Evolutionary conservation across 2,113 vertebrate species (phyloP).

Genomic region (Dolichallabes microphthalmus): DNA sequence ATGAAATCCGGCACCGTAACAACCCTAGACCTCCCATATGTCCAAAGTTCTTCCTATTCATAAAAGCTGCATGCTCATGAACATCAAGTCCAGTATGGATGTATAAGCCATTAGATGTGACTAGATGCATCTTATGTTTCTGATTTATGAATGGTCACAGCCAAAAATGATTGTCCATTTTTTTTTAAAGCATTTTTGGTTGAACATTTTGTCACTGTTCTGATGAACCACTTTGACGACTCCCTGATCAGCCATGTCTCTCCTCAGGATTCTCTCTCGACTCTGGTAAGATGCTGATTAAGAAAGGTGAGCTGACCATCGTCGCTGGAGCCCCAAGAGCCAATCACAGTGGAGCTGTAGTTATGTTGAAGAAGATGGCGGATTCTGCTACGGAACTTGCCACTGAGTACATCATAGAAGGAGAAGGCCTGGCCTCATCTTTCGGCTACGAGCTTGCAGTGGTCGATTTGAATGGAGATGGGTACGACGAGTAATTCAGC

Average conservation of each 20-base stretch:
- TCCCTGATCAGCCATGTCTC: slow-evolving; percentile 24
- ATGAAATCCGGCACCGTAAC: not conserved
- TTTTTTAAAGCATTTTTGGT: not conserved
- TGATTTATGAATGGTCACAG: not conserved
- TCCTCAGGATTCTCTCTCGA: slow-evolving; percentile 91
- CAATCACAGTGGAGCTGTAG: slow-evolving; percentile 88
- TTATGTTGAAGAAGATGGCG: slow-evolving; percentile 78
- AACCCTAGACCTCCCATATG: not conserved
- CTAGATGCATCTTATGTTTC: not conserved
- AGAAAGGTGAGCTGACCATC: slow-evolving; percentile 82
- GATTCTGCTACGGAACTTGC: slow-evolving; percentile 58
- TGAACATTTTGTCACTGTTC: not conserved
- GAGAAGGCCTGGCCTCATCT: slow-evolving; percentile 91
- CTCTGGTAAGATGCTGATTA: slow-evolving; percentile 80
- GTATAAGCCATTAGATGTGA: not conserved
- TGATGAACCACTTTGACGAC: not conserved
- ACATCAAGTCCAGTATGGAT: not conserved
- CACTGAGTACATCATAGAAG: slow-evolving; percentile 80
- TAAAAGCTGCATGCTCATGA: not conserved
- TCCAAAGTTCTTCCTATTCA: not conserved
- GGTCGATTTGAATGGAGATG: slow-evolving; percentile 87
- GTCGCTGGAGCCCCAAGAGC: slow-evolving; percentile 94
- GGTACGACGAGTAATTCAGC: slow-evolving; percentile 69
- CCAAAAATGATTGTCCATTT: not conserved
- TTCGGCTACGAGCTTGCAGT: slow-evolving; percentile 95